Base-by-base conservation (phyloP, 2,113 vertebrate genomes). In the Phalacrocorax carbo region DNA sequence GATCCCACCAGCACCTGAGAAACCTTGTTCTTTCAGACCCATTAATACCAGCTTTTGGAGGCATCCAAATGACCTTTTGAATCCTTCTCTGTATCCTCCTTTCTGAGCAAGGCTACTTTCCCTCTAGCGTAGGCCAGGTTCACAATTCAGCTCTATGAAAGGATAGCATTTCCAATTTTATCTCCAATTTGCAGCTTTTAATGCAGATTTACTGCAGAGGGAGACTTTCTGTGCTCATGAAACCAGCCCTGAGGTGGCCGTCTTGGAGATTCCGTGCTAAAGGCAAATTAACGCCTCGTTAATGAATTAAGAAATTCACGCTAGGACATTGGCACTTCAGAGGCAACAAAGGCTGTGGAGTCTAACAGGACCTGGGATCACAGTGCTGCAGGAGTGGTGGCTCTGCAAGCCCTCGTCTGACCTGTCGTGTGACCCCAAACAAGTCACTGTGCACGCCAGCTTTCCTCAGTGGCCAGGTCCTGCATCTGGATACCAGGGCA, bases 1-100 rank as follows among this genome's bases (percentile, higher is more conserved):
- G 32, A 57, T 85, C 49, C 77, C 1, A 0, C 75, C 69, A 91
- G 57, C 51, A 71, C 32, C 48, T 0, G 0, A 62, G 89, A 91
- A 85, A 38, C 40, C 38, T 80, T 83, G 18, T 87, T 94, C 78
- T 62, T 86, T 85, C 81, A 85, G 34, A 38, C 46, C 38, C 22
- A 5, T 13, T 49, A 86, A 92, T 87, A 26, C 49, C 13, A 2
- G 64, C 38, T 73, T 94, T 77, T 72, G 58, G 36, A 94, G 49
- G 70, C 88, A 91, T 85, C 54, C 57, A 62, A 61, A 58, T 72
- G 80, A 94, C 83, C 78, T 97, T 95, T 86, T 82, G 83, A 82
- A 64, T 91, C 57, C 49, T 86, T 66, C 54, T 82, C 25, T 72
- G 14, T 82, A 40, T 60, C 27, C 29, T 91, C 15, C 78, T 89